These are phyloP conservation scores for Ptilorrhoa leucosticta DNA, from an alignment of 2,113 vertebrate genomes.

Conservation along the genomic window DNA sequence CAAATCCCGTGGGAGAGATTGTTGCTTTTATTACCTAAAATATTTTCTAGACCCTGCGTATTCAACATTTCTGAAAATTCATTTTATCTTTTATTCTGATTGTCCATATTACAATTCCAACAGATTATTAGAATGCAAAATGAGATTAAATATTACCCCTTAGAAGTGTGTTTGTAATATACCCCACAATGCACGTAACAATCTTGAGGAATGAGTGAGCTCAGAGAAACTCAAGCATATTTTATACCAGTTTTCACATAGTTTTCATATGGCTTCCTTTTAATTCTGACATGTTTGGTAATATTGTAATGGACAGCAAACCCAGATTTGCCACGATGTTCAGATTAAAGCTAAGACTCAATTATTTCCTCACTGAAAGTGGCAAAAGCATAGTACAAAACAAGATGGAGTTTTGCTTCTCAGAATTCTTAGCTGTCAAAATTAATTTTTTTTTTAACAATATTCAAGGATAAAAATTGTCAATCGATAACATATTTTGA, in stretches of 20 bases:
- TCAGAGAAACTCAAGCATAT: background rate
- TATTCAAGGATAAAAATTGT: background rate
- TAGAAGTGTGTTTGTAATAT: background rate
- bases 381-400: background rate
- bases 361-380: background rate
- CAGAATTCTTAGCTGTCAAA: background rate
- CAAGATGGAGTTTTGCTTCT: background rate
- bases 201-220: background rate
- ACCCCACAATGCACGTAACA: background rate
- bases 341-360: background rate
- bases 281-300: background rate
- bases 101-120: background rate
- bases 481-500: background rate
- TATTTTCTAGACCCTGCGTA: background rate
- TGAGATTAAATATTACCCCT: background rate
- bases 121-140: background rate
- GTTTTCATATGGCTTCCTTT: background rate
- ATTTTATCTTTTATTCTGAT: background rate
- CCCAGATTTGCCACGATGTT: background rate
- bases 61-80: background rate
- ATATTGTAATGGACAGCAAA: background rate
- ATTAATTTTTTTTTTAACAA: background rate
- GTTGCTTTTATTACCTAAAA: background rate
- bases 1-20: background rate
- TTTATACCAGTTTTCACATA: background rate